Evolutionary conservation across 2,888 invertebrate species (phyloP).

Genomic region (Leptopilina syphax): DNA sequence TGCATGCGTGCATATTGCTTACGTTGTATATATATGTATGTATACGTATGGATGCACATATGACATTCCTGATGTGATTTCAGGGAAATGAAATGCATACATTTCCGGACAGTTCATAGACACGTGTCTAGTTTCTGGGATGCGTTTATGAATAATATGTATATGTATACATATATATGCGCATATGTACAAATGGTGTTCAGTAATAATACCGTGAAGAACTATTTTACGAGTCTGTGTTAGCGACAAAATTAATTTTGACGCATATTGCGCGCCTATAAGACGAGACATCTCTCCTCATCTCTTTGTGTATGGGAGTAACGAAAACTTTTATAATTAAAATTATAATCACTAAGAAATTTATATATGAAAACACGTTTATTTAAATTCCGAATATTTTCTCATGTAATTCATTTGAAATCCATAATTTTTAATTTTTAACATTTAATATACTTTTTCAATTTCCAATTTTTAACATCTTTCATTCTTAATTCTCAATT

Average conservation of each 20-base stretch:
- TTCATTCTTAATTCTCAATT: too few species aligned
- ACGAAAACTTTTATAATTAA: too few species aligned
- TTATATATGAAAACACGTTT: too few species aligned
- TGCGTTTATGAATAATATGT: constrained; percentile 20
- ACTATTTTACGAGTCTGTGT: constrained; percentile 52
- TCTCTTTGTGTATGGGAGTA: too few species aligned
- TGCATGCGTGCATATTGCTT: constrained; percentile 20
- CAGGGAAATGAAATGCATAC: constrained; percentile 31
- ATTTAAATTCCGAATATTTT: too few species aligned
- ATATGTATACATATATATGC: neutral
- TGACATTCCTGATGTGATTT: constrained; percentile 29
- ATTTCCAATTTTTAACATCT: too few species aligned
- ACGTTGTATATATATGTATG: too few species aligned
- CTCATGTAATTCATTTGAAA: too few species aligned
- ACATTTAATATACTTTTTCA: too few species aligned
- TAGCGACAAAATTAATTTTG: constrained; percentile 42
- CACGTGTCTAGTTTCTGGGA: constrained; percentile 23
- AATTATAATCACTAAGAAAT: too few species aligned
- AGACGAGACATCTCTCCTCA: too few species aligned
- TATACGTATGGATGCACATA: neutral
- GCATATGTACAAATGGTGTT: neutral
- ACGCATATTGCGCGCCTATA: neutral
- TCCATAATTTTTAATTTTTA: too few species aligned
- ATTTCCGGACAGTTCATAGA: constrained; percentile 24
- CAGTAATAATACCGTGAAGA: constrained; percentile 47